Evolutionary conservation across 2,113 vertebrate species (phyloP), one percentile per base, ranked within the genome.

Genomic region (Eretmochelys imbricata): DNA sequence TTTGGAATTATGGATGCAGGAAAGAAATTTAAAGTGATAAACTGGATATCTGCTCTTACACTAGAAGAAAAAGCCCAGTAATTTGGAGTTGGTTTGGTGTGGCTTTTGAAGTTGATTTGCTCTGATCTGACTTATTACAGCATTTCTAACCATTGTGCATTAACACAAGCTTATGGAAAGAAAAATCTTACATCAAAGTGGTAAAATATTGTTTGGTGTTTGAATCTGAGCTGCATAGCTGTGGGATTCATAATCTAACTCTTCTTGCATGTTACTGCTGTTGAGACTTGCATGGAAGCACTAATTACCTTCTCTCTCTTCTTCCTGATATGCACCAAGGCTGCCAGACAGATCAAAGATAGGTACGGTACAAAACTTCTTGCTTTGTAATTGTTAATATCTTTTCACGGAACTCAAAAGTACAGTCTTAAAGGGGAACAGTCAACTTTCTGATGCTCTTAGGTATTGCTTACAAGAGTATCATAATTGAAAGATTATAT

Each of bases 331-430:
- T 96, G 95, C 97, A 92, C 97, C 98, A 99, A 99, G 99, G 99
- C 99, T 98, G 98, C 99, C 94, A 99, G 98, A 99, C 98, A 99
- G 98, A 99, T 99, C 99, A 99, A 99, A 98, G 99, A 99, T 98
- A 99, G 99, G 99, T 99, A 98, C 87, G 98, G 98, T 99, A 99
- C 97, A 89, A 72, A 72, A 72, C 96, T 81, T 94, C 59, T 96
- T 89, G 93, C 97, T 90, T 98, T 93, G 94, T 69, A 49, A 89
- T 95, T 85, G 48, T 97, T 89, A 96, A 95, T 51, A 85, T 89
- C 96, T 80, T 2, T 91, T 81, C 75, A 51, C 95, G 95, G 75
- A 94, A 98, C 82, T 94, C 95, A 69, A 76, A 42, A 89, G 91
- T 62, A 10, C 62, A 91, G 88, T 89, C 78, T 72, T 88, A 48